Percentiles rank a stretch among this genome's conserved stretches.
Evolutionary conservation across 2,113 vertebrate genomes (phyloP).

Genomic region (Callipepla californica): DNA sequence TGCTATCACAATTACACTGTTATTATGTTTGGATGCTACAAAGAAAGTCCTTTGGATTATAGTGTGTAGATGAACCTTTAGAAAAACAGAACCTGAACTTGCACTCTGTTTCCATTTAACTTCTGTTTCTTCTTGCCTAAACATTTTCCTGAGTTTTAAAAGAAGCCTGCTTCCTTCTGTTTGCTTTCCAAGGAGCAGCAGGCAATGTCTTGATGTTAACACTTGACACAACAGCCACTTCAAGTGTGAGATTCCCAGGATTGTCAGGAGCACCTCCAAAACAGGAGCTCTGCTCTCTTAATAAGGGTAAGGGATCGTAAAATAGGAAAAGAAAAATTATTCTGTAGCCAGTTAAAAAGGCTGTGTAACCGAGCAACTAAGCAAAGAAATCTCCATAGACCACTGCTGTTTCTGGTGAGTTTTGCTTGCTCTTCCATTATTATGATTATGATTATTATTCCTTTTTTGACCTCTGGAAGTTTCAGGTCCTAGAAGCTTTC

Average conservation of each 20-base stretch:
- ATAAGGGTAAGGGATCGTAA: not conserved
- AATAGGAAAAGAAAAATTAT: not conserved
- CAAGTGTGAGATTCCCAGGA: not conserved
- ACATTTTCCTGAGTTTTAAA: not conserved
- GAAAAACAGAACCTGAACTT: not conserved
- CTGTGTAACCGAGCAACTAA: not conserved
- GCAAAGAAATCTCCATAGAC: not conserved
- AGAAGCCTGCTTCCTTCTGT: not conserved
- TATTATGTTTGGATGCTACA: not conserved
- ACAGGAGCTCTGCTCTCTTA: not conserved
- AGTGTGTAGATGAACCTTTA: not conserved
- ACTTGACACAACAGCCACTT: not conserved
- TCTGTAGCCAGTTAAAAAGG: not conserved
- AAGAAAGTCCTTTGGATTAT: not conserved
- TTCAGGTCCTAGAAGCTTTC: not conserved
- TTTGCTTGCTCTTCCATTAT: not conserved
- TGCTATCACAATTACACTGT: not conserved
- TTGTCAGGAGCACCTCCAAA: not conserved
- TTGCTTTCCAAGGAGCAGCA: conserved; percentile 17
- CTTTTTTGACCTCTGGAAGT: not conserved
- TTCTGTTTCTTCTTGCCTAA: not conserved
- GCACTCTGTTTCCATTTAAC: not conserved
- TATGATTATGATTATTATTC: not conserved
- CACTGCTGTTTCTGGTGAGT: not conserved
- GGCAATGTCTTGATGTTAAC: not conserved